phyloP scores from a whole-genome alignment of 92 coral and sea anemone species.

The Montipora capitata region DNA sequence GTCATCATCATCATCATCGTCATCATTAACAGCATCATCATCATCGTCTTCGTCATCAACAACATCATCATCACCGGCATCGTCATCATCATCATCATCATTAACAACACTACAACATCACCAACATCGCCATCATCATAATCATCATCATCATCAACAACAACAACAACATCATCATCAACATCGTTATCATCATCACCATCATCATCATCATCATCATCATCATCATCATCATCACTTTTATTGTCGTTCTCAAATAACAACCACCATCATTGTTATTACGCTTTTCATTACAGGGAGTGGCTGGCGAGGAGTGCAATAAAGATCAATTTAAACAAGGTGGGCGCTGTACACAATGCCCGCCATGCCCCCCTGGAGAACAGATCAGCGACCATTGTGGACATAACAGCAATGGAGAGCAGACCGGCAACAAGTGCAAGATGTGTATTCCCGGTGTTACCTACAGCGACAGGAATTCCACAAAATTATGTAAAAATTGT shows the following conservation, averaged over 20 bases:
- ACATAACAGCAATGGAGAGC: neutral
- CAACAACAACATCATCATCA: no score
- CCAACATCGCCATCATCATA: no score
- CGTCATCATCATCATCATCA: no score
- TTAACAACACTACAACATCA: no score
- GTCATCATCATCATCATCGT: no score
- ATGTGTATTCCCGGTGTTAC: neutral
- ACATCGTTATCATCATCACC: no score
- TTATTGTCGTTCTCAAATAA: neutral
- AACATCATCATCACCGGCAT: no score
- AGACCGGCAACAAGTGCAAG: neutral
- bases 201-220: no score
- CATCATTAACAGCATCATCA: no score
- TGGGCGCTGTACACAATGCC: conserved; percentile 7
- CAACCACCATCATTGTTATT: neutral
- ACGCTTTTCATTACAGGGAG: neutral
- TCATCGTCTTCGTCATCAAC: no score
- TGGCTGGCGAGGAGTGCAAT: neutral
- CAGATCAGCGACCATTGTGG: neutral
- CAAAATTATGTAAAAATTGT: neutral
- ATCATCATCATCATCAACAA: no score
- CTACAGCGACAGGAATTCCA: neutral
- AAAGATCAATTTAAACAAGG: neutral
- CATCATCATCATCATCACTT: no score
- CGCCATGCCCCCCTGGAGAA: conserved; percentile 8